phyloP scores from a whole-genome alignment of 2,113 vertebrate genomes.

The Gymnarchus niloticus region DNA sequence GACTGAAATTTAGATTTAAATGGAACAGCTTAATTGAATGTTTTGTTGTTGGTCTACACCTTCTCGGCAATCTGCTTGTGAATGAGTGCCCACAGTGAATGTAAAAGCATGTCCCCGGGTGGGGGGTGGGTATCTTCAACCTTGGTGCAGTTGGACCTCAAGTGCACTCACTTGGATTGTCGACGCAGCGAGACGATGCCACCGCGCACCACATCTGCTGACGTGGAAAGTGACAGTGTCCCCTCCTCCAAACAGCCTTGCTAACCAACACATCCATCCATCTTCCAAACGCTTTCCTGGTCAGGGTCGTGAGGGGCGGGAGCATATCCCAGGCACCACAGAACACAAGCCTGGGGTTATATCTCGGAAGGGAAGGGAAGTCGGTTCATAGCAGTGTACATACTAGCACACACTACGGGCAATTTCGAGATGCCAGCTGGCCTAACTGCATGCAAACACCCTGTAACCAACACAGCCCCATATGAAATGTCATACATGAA shows the following conservation, averaged over 20 bases:
- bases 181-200: neutral
- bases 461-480: too few species aligned
- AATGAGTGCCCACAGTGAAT: neutral
- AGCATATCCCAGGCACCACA: neutral
- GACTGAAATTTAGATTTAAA: constrained; percentile 10
- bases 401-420: too few species aligned
- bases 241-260: neutral
- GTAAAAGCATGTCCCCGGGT: neutral
- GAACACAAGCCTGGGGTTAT: too few species aligned
- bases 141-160: neutral
- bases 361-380: too few species aligned
- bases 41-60: neutral
- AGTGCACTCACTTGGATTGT: neutral
- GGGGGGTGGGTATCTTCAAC: neutral
- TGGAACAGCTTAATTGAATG: neutral
- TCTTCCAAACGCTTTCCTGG: neutral
- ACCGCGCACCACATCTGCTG: neutral
- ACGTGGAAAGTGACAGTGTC: neutral
- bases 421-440: too few species aligned
- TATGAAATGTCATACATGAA: too few species aligned
- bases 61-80: neutral
- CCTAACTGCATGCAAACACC: too few species aligned
- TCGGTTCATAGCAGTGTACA: too few species aligned
- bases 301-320: neutral
- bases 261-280: neutral